Base-by-base conservation (phyloP, 2,888 invertebrate genomes). In the Chloromyia formosa region DNA sequence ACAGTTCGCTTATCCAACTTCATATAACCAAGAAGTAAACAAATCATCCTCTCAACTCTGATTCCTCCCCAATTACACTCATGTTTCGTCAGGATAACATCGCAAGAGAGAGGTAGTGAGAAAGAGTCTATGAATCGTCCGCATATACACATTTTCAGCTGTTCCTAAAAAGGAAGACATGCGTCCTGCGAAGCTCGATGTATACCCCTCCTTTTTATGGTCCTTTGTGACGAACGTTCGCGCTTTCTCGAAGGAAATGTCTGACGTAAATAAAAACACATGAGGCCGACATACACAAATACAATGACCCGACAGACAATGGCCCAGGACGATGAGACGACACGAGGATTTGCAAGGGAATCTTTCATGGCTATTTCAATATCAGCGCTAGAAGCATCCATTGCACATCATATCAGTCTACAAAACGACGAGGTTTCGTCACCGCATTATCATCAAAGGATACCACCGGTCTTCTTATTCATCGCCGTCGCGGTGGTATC, bases 231-330 rank as follows among this genome's bases (percentile, higher is more conserved):
- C 7, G 56, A 71, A 18, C n/a, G 20, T 71, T 58, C 42, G 35
- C 49, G 40, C 22, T n/a, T 49, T 40, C 40, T 23, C 58, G 66
- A 71, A 56, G 71, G 58, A 40, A 58, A 35, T 16, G 71, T 58
- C 71, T 71, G 71, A 71, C 71, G 71, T 71, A 71, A 71, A 71
- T 71, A 71, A 71, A 35, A 35, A 35, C 27, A 71, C 40, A 71
- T 58, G 10, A 35, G 16, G 58, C 58, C 12, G 23, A 58, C 49
- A 16, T 40, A 56, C 71, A 7, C 71, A 7, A 56, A 56, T 49
- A 66, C 66, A 66, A 45, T 10, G 20, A 49, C n/a, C 56, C 20
- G 49, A 49, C 49, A 49, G 16, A 49, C 27, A 35, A 35, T 7
- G 27, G 27, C 7, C 27, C 27, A 35, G 27, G 27, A 35, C 27